Base-by-base conservation (phyloP, 2,797 vertebrate genomes). In the Coluber constrictor region DNA sequence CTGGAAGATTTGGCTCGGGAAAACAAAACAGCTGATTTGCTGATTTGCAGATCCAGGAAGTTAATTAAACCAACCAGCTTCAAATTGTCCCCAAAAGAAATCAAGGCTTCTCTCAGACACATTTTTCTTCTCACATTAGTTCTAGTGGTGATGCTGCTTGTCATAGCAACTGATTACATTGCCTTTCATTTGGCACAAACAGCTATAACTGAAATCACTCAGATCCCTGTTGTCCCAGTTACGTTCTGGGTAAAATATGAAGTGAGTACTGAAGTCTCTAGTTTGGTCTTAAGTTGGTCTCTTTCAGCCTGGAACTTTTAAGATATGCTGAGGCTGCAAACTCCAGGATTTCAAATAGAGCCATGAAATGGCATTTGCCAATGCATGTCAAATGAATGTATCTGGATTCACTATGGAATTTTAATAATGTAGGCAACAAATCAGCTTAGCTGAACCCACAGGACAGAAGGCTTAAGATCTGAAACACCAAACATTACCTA, bases 1-100 rank as follows among this genome's bases (percentile, higher is more conserved):
- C 96, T 98, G 89, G 88, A 93, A 54, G 60, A 0, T 61, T 97
- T 96, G 92, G 96, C 95, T 10, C 0, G 2, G 2, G 94, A 95
- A 12, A 95, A 95, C 29, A 94, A 94, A 91, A 96, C 95, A 56
- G 79, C 95, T 15, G 94, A 96, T 51, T 92, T 98, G 37, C 57
- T 96, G 51, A 61, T 56, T 13, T 79, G 91, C 57, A 94, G 97
- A 13, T 94, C 97, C 16, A 96, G 96, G 94, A 96, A 95, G 93
- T 95, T 98, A 92, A 95, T 97, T 23, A 93, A 54, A 23, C 95
- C 96, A 0, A 96, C 95, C 3, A 97, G 94, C 86, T 97, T 97
- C 3, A 98, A 95, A 95, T 96, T 99, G 92, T 98, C 98, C 4
- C 97, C 94, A 89, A 96, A 96, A 43, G 99, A 99, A 95, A 90